These are phyloP conservation scores for Platerodrilus igneus DNA, from an alignment of 2,888 invertebrate species.

Conservation along the genomic window DNA sequence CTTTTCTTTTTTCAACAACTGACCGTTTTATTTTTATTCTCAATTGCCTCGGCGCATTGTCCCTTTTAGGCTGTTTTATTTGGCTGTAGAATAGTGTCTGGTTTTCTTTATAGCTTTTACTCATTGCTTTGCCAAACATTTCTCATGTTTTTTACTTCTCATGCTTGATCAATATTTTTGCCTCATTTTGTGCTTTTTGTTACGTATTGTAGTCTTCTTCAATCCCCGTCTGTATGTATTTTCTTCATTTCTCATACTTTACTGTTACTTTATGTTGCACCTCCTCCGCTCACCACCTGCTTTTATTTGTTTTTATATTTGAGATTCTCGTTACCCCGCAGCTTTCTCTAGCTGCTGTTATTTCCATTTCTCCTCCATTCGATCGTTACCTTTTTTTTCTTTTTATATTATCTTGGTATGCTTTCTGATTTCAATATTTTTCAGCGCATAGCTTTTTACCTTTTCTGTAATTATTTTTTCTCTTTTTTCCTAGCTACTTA, in stretches of 20 bases:
- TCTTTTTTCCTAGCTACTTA: slow-evolving; percentile 6
- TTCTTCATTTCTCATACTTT: slow-evolving; percentile 1
- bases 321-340: slow-evolving; percentile 6
- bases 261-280: slow-evolving; percentile 1
- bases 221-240: slow-evolving; percentile 1
- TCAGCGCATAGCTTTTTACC: slow-evolving; percentile 10
- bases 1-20: too few species aligned
- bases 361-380: too few species aligned
- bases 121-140: neutral
- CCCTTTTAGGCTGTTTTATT: too few species aligned
- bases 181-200: neutral
- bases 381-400: too few species aligned
- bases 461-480: slow-evolving; percentile 10
- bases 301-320: too few species aligned
- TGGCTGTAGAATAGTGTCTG: too few species aligned
- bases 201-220: slow-evolving; percentile 5
- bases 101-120: neutral
- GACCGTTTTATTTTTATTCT: too few species aligned
- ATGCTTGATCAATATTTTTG: neutral
- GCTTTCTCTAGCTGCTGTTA: slow-evolving; percentile 10
- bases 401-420: slow-evolving; percentile 7
- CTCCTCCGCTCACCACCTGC: too few species aligned
- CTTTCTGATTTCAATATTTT: slow-evolving; percentile 3
- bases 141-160: neutral
- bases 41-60: too few species aligned